These are phyloP conservation scores for Polydrusus pterygomalis DNA, from an alignment of 2,888 invertebrate genomes.

Conservation along the genomic window DNA sequence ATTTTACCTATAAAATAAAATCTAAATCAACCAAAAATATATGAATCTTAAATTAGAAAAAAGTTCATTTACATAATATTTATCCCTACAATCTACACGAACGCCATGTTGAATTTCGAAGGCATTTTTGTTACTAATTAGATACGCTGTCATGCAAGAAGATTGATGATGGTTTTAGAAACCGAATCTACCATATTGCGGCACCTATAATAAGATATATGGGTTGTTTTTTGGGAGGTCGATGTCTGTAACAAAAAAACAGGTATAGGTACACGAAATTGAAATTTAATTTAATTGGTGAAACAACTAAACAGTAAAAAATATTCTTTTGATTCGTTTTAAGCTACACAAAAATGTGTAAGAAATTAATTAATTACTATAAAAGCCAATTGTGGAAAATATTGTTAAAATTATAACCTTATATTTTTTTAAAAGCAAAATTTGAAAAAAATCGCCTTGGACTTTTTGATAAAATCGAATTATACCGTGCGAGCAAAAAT, in stretches of 20 bases:
- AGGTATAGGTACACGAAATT: constrained; percentile 50
- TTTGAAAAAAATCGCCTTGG: no score
- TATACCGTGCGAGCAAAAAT: no score
- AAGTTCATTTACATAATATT: constrained; percentile 22
- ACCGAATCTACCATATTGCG: constrained; percentile 55
- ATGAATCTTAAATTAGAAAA: constrained; percentile 11
- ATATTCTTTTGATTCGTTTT: background rate
- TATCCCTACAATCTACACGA: constrained; percentile 26
- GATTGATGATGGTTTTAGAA: constrained; percentile 67
- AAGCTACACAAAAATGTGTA: no score
- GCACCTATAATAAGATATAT: constrained; percentile 54
- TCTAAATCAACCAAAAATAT: background rate
- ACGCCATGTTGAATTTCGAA: constrained; percentile 51
- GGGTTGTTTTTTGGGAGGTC: constrained; percentile 53
- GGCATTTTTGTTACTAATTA: constrained; percentile 69
- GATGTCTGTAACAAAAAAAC: constrained; percentile 47
- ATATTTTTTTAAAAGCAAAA: no score
- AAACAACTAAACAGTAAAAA: background rate
- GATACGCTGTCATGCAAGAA: constrained; percentile 69
- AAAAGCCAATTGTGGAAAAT: no score
- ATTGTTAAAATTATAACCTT: no score
- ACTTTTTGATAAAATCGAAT: no score
- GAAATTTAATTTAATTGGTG: constrained; percentile 40
- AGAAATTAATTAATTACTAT: no score
- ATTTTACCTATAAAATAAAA: background rate